Evolutionary conservation across 2,888 invertebrate genomes (phyloP).

Genomic region (Agrotis puta): DNA sequence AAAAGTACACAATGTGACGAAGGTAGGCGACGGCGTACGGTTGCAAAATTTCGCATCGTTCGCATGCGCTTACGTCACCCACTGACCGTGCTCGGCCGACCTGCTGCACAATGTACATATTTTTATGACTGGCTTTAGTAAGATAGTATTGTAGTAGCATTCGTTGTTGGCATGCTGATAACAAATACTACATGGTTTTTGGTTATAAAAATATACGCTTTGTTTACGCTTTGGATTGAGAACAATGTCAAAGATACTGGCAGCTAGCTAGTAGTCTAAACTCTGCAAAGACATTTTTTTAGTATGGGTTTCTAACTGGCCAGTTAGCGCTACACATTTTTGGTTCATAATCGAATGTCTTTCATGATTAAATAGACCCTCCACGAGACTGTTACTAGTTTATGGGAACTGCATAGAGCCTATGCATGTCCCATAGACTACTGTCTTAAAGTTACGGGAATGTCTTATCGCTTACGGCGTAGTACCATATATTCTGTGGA

Average conservation of each 20-base stretch:
- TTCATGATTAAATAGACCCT: not conserved
- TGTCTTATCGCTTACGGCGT: too few species aligned
- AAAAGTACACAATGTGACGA: constrained; percentile 18
- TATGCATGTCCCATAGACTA: too few species aligned
- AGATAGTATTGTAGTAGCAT: constrained; percentile 17
- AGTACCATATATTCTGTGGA: too few species aligned
- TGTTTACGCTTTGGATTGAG: not conserved
- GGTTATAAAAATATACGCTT: not conserved
- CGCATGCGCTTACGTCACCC: constrained; percentile 49
- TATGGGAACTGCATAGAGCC: too few species aligned
- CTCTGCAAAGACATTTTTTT: not conserved
- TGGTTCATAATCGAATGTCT: not conserved
- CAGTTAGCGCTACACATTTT: not conserved
- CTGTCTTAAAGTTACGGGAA: too few species aligned
- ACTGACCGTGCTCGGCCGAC: constrained; percentile 47
- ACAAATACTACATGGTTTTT: not conserved
- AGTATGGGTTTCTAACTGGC: not conserved
- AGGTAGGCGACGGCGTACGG: constrained; percentile 30
- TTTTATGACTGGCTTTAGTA: constrained; percentile 36
- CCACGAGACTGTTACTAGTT: too few species aligned
- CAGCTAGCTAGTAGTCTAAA: too few species aligned
- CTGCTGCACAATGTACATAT: constrained; percentile 48
- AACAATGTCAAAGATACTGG: not conserved
- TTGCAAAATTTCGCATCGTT: constrained; percentile 61
- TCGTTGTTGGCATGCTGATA: constrained; percentile 1